A percentile compares a stretch with the other conserved stretches of the same genome.
Conservation (phyloP, 2,113 vertebrate species). For the Tyto alba region DNA sequence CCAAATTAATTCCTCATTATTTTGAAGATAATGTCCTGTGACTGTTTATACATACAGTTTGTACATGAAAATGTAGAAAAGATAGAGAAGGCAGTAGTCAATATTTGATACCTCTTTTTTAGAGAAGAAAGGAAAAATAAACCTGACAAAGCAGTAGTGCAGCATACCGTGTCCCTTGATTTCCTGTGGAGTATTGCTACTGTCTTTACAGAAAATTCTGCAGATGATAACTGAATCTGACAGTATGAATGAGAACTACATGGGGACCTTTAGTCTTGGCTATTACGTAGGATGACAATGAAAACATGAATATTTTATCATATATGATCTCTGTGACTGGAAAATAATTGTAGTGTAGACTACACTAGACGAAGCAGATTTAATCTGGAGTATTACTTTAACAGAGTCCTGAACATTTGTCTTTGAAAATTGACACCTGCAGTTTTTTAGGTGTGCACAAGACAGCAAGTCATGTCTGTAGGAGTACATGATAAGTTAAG, state of each 20-base stretch:
- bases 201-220: neutral
- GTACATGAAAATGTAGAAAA: neutral
- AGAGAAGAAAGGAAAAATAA: neutral
- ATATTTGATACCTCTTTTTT: neutral
- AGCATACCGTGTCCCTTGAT: neutral
- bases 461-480: neutral
- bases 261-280: neutral
- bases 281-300: neutral
- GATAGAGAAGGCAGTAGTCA: neutral
- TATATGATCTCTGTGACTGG: neutral
- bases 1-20: neutral
- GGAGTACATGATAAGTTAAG: neutral
- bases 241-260: neutral
- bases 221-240: neutral
- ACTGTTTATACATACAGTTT: neutral
- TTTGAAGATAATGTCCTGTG: neutral
- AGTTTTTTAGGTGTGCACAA: neutral
- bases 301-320: slow-evolving; percentile 18
- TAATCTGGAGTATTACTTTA: neutral
- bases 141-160: neutral
- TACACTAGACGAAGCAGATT: neutral
- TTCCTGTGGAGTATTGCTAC: neutral
- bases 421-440: neutral
- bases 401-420: neutral
- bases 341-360: neutral